A percentile compares a stretch with the other conserved stretches of the same genome.
These are phyloP conservation scores for Salminus brasiliensis DNA, from an alignment of 2,113 vertebrate genomes.

Conservation along the genomic window DNA sequence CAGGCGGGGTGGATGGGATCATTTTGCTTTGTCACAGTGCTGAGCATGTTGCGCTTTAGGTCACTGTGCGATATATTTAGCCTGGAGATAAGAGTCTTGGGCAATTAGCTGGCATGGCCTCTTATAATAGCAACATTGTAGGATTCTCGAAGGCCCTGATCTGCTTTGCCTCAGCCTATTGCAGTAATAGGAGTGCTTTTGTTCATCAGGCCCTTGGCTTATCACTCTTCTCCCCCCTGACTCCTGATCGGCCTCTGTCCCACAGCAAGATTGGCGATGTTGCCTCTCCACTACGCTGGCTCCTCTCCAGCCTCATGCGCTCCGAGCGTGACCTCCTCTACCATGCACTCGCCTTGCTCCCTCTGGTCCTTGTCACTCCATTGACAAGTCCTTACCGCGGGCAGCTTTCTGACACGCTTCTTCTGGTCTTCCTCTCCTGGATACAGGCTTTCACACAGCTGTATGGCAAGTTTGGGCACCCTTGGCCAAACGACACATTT, in stretches of 20 bases:
- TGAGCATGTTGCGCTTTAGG: not conserved
- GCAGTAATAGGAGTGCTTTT: not conserved
- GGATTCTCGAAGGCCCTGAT: not conserved
- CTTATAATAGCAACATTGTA: not conserved
- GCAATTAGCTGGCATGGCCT: not conserved
- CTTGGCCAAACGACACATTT: too few species aligned
- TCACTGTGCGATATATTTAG: not conserved
- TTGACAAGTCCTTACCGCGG: not conserved
- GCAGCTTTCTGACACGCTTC: not conserved
- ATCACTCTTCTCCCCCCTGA: not conserved
- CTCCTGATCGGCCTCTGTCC: not conserved
- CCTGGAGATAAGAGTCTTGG: not conserved
- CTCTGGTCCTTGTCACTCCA: not conserved
- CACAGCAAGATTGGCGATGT: not conserved
- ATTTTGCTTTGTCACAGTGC: not conserved
- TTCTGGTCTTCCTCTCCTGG: not conserved
- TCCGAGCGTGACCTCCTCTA: not conserved
- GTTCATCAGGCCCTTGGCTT: not conserved
- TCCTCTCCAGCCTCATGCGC: not conserved
- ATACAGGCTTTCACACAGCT: not conserved
- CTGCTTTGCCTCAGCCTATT: not conserved
- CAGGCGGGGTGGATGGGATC: too few species aligned
- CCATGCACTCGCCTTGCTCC: not conserved
- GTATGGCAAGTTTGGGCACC: too few species aligned
- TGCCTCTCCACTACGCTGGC: not conserved